phyloP scores from a whole-genome alignment of 2,888 invertebrate species.

The Saturnia pavonia region DNA sequence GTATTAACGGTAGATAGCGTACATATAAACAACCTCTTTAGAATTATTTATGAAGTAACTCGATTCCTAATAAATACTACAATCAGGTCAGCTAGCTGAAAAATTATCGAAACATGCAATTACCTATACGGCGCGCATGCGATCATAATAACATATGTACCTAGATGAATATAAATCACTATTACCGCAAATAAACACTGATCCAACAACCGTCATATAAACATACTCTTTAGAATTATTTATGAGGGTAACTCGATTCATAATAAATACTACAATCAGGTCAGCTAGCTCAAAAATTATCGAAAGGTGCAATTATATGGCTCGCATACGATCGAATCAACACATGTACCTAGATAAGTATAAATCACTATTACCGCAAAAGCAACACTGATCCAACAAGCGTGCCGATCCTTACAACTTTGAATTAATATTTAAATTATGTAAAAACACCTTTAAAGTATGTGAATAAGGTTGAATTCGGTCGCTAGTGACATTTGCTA shows the following conservation, averaged over 20 bases:
- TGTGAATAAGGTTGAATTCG: slow-evolving; percentile 22
- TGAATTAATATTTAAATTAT: slow-evolving; percentile 4
- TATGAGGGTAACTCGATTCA: not conserved
- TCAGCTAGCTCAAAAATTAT: not conserved
- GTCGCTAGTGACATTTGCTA: slow-evolving; percentile 20
- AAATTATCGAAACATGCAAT: not conserved
- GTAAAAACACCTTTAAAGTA: not conserved
- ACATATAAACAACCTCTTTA: not conserved
- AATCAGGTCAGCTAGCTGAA: not conserved
- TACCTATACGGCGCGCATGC: not conserved
- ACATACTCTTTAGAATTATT: too few species aligned
- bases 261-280: not conserved
- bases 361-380: slow-evolving; percentile 2
- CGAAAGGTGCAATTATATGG: not conserved
- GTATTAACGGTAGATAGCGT: not conserved
- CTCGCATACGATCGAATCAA: not conserved
- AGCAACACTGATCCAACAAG: slow-evolving; percentile 5
- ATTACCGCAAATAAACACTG: slow-evolving; percentile 3
- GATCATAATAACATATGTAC: not conserved
- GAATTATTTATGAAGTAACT: not conserved
- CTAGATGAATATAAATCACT: not conserved
- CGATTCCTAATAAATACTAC: not conserved
- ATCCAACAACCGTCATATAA: too few species aligned
- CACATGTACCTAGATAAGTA: not conserved
- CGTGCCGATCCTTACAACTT: slow-evolving; percentile 10